Base-by-base conservation (phyloP, 2,113 vertebrate species). In the Corythaixoides concolor region DNA sequence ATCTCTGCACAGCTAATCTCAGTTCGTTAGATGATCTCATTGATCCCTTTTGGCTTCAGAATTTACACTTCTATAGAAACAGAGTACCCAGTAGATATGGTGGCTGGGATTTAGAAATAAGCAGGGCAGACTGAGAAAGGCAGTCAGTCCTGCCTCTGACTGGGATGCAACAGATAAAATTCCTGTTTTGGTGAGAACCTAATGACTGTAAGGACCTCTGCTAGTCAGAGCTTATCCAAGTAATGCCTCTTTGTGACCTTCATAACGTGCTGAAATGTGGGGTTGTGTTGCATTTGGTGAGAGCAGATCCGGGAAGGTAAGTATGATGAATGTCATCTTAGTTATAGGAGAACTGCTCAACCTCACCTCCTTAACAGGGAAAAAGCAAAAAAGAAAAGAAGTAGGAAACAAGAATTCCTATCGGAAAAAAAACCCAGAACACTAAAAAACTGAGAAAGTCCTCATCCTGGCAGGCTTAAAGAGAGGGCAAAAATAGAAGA, bases 281-380 rank as follows among this genome's bases (percentile, higher is more conserved):
- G 39, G 12, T 68, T 58, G 52, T 39, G 33, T 53, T 83, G 41
- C 33, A 24, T 3, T 77, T 21, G 26, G 39, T 72, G 55, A 90
- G 35, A 73, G 41, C 75, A 62, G 58, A 74, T 55, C 73, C 66
- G 64, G 32, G 70, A 91, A 63, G 47, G 67, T 35, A 23, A 56
- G 12, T 52, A 69, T 0, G 0, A 39, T 50, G 43, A 58, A 39
- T 32, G 28, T 47, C 4, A 2, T 64, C 39, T 83, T 66, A 20
- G 32, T 55, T 85, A 37, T 6, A 41, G 50, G 35, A 68, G 63
- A 91, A 50, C 43, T 73, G 49, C n/a, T 88, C 33, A 35, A 49
- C 28, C 37, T 85, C 75, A 53, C 19, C 41, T 80, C 39, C 52
- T 52, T 85, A 75, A 56, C 15, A 32, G 32, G 41, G 79, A 74